Base-by-base conservation (phyloP, 2,797 vertebrate species). In the Phrynocephalus vlangalii region DNA sequence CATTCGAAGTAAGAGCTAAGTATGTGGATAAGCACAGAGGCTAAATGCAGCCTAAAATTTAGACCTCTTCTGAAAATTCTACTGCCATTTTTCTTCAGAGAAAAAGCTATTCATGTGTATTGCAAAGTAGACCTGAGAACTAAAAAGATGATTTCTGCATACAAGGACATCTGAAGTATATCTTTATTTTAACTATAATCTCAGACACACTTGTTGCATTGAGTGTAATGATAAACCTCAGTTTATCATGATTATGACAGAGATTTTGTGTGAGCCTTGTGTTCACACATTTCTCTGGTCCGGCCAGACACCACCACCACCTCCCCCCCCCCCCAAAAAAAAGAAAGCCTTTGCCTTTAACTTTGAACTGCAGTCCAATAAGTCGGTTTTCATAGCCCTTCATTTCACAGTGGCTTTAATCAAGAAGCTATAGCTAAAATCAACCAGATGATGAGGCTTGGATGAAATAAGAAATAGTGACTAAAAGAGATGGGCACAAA, bases 11-110 rank as follows among this genome's bases (percentile, higher is more conserved):
- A 94, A 93, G 92, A 90, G 91, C 0, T 8, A 76, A 91, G 90
- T 94, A 91, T 94, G 92, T 86, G 90, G 91, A 93, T 94, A 93
- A 84, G 86, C 88, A 93, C 92, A 91, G 89, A 93, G 91, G 88
- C 87, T 81, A 94, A 93, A 94, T 90, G 89, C 90, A 93, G 91
- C 93, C 70, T 79, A 85, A 87, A 93, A 90, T 87, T 85, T 94
- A 90, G 94, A 90, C 89, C 86, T 92, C 71, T 70, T 93, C 70
- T 96, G 38, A 94, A 88, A 48, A 24, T 91, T 91, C 88, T 68
- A 78, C 85, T 84, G 6, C 68, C 3, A 48, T 82, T 33, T 52
- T 63, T 26, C 9, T 7, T 8, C 7, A 7, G 3, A 6, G 2
- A 50, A 60, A 66, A 81, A 66, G 90, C 22, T 79, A 15, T 30